Conservation (phyloP, 2,113 vertebrate genomes). For the Balaeniceps rex region DNA sequence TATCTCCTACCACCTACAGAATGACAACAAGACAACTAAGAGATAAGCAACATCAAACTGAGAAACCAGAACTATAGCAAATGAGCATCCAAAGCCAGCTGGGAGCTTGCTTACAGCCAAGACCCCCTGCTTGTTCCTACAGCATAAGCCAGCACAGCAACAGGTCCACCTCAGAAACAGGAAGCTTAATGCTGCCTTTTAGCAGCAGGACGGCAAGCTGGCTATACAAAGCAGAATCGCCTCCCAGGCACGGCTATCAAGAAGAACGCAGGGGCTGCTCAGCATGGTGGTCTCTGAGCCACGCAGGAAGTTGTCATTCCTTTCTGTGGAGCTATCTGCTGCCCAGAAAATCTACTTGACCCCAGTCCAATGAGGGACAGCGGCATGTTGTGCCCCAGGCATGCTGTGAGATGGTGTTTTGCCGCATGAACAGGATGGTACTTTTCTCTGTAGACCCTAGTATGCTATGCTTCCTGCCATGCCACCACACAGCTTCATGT, state of each 20-base stretch:
- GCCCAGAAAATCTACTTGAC: background rate
- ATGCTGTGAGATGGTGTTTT: background rate
- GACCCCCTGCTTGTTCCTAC: background rate
- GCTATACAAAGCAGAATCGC: background rate
- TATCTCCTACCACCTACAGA: background rate
- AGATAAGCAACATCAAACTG: conserved; percentile 2
- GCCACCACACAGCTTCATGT: background rate
- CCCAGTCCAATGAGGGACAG: background rate
- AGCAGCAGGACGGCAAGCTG: background rate
- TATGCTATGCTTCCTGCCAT: background rate
- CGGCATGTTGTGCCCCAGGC: background rate
- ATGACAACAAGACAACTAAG: background rate
- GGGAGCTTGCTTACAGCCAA: background rate
- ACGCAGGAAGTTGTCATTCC: fast-evolving
- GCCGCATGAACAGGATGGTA: background rate
- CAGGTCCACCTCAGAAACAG: background rate
- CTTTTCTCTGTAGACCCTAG: background rate
- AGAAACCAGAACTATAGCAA: background rate
- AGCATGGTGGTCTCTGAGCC: background rate
- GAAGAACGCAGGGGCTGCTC: background rate
- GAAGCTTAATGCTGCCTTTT: background rate
- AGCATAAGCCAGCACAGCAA: background rate
- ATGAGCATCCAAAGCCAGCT: conserved; percentile 15
- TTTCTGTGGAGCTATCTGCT: background rate
- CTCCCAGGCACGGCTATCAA: fast-evolving